phyloP scores from a whole-genome alignment of 2,113 vertebrate species.

The Psittacara wagleri region DNA sequence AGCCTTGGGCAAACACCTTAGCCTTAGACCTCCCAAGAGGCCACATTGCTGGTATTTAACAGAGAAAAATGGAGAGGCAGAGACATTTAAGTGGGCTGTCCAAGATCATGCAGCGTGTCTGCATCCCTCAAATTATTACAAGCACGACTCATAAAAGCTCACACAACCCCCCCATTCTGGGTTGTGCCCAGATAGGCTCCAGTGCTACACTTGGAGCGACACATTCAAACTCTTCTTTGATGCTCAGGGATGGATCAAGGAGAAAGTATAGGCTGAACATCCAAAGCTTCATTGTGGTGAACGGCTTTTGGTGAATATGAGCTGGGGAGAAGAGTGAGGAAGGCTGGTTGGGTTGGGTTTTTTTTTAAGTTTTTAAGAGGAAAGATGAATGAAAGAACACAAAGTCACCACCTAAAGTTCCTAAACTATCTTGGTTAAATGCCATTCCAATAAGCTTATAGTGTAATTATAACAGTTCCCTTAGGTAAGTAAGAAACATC shows the following conservation, averaged over 20 bases:
- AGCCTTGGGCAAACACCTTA: neutral
- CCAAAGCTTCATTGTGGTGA: neutral
- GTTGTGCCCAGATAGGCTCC: neutral
- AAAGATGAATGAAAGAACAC: slow-evolving; percentile 54
- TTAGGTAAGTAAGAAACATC: slow-evolving; percentile 81
- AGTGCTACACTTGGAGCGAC: rapidly evolving
- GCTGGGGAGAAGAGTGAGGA: neutral
- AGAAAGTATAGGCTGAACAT: neutral
- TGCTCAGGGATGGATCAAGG: neutral
- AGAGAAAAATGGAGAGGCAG: neutral
- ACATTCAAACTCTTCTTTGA: neutral
- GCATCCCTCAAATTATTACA: rapidly evolving
- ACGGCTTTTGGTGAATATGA: neutral
- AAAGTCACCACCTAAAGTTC: slow-evolving; percentile 73
- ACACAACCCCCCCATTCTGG: rapidly evolving
- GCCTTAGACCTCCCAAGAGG: neutral
- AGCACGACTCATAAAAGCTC: neutral
- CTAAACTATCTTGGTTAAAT: slow-evolving; percentile 75
- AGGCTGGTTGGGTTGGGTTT: neutral
- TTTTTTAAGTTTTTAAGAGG: neutral
- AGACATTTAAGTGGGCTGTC: neutral
- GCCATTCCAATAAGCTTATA: slow-evolving; percentile 73
- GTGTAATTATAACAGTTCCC: slow-evolving; percentile 81
- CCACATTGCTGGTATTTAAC: neutral
- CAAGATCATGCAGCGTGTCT: too few relatives aligned